Conservation (phyloP, 2,797 vertebrate species). For the Myotis planiceps region DNA sequence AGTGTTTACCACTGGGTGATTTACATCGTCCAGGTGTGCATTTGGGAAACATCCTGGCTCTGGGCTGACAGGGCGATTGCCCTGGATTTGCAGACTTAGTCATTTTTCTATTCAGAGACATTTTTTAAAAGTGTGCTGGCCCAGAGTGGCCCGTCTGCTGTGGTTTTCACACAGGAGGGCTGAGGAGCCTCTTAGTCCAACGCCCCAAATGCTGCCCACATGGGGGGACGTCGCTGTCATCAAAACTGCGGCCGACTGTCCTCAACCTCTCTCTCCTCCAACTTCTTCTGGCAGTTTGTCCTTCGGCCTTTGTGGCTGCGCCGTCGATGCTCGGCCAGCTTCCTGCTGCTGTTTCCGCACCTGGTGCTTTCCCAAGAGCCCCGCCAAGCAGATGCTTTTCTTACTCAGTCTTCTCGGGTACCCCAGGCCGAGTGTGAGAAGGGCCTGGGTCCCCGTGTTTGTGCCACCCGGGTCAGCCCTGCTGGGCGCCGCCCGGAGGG, state of each 20-base stretch:
- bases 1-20: conserved; percentile 95
- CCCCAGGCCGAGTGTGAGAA: rapidly evolving
- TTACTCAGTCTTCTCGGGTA: rapidly evolving
- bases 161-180: background rate
- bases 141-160: background rate
- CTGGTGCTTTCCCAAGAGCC: background rate
- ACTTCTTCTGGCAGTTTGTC: background rate
- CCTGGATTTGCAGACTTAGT: conserved; percentile 87
- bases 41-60: conserved; percentile 88
- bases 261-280: background rate
- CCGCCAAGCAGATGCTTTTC: background rate
- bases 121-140: background rate
- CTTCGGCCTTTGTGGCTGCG: background rate
- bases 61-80: conserved; percentile 87
- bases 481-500: rapidly evolving
- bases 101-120: conserved; percentile 87
- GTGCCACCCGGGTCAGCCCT: rapidly evolving
- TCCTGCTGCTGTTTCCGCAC: background rate
- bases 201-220: background rate
- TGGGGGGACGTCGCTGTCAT: rapidly evolving
- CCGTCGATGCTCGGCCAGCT: rapidly evolving
- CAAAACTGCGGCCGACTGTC: too few species aligned
- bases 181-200: background rate
- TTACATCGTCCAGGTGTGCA: conserved; percentile 97
- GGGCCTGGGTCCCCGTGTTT: rapidly evolving